Base-by-base conservation (phyloP, 2,888 invertebrate genomes). In the Caenorhabditis auriculariae region DNA sequence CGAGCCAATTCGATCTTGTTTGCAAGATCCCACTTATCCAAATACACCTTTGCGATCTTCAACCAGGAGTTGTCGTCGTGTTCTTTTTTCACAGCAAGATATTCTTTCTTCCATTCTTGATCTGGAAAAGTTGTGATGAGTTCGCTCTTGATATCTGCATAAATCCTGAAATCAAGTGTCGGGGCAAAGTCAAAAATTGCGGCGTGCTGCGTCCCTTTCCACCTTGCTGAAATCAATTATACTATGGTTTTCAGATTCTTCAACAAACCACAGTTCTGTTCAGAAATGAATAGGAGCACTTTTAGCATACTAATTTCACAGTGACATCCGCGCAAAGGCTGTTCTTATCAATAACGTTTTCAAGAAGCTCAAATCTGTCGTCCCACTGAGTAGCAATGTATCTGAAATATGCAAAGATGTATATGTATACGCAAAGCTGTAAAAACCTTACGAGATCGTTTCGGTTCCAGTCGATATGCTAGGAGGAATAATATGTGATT, bases 381-480 rank as follows among this genome's bases (percentile, higher is more conserved):
- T 54, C 50, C 54, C 53, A 59, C 49, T 54, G 12, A 32, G 54
- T 54, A 32, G 59, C 53, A 35, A 59, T 49, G 50, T 54, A 59
- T 15, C 59, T 59, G 26, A 46, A 53, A 54, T 44, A 52, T 52
- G 45, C 52, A 45, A 45, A 52, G 45, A 26, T 52, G n/a, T 37
- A 49, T 45, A 29, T 48, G 43, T 53, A 44, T 48, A 58, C 44
- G 46, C 43, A 47, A 51, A 46, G 46, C 37, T 57, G 46, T 49
- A 41, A 57, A 52, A 59, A 54, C 37, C 59, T 59, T 54, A 59
- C 59, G 37, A 3, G 54, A 41, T 54, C 21, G 54, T 54, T 54
- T 59, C 37, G 24, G 45, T 54, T 54, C 37, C 54, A 35, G 49
- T 50, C 19, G 50, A 35, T 3, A n/a, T 49, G 24, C 12, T 26